Evolutionary conservation across 1,140 invertebrate genomes (phyloP).

Genomic region (Trialeurodes vaporariorum): DNA sequence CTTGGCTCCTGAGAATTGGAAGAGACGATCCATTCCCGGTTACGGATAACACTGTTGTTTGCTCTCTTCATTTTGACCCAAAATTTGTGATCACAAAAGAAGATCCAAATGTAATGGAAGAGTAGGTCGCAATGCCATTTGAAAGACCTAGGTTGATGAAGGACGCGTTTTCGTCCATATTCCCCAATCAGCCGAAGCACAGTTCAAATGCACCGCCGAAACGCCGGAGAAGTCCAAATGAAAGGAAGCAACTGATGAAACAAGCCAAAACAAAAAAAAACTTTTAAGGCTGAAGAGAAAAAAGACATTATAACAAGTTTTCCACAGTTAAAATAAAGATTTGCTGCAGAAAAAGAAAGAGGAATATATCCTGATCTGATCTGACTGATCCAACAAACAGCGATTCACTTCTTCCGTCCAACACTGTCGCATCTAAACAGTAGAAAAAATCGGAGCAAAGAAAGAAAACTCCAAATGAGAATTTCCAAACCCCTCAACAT

Average conservation of each 20-base stretch:
- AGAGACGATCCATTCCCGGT: neutral
- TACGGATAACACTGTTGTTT: neutral
- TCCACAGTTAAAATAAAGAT: neutral
- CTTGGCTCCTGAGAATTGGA: neutral
- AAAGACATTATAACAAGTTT: neutral
- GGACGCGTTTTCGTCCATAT: neutral
- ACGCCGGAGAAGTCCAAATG: neutral
- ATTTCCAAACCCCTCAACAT: too few relatives aligned
- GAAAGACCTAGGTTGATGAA: neutral
- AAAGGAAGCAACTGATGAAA: too few relatives aligned
- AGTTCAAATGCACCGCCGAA: neutral
- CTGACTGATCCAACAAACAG: too few relatives aligned
- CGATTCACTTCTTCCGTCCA: too few relatives aligned
- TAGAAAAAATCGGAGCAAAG: too few relatives aligned
- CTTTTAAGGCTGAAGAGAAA: neutral
- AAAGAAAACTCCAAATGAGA: too few relatives aligned
- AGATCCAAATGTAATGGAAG: neutral
- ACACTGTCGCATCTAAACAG: too few relatives aligned
- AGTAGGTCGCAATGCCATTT: neutral
- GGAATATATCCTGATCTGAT: neutral
- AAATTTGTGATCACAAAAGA: neutral
- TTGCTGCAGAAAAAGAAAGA: neutral
- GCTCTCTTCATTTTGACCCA: neutral
- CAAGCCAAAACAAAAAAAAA: too few relatives aligned
- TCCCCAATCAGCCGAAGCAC: neutral